These are phyloP conservation scores for Oxyruncus cristatus DNA, from an alignment of 2,113 vertebrate genomes.

Conservation along the genomic window DNA sequence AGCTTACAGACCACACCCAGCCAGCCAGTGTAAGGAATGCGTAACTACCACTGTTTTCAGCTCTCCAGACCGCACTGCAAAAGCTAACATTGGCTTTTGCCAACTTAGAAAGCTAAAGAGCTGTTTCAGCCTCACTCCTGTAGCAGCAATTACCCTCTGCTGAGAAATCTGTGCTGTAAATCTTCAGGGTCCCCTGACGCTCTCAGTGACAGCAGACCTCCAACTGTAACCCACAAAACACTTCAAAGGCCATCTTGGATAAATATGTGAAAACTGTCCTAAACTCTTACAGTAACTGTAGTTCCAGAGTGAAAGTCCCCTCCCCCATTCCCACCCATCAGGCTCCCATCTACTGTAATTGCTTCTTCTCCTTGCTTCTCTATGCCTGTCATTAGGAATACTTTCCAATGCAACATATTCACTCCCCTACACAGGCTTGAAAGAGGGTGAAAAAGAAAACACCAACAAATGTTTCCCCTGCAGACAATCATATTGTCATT, in stretches of 20 bases:
- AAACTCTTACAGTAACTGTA: background rate
- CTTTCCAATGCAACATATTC: background rate
- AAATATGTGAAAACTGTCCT: constrained; percentile 51
- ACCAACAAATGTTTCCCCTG: background rate
- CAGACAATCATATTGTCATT: constrained; percentile 5
- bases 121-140: background rate
- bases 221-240: constrained; percentile 10
- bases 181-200: background rate
- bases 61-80: background rate
- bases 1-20: background rate
- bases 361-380: background rate
- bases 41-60: background rate
- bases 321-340: background rate
- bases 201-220: background rate
- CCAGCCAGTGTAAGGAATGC: background rate
- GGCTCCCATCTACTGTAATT: background rate
- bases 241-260: constrained; percentile 52
- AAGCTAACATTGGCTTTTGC: background rate
- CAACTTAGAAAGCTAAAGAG: background rate
- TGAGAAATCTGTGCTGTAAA: constrained; percentile 19
- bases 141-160: background rate
- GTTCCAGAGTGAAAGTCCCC: background rate
- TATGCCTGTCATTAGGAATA: background rate
- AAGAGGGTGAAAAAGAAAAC: constrained; percentile 17
- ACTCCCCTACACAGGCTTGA: background rate